Evolutionary conservation across 2,888 invertebrate genomes (phyloP), one percentile per base, ranked within the genome.

Genomic region (Ferrisia virgata): DNA sequence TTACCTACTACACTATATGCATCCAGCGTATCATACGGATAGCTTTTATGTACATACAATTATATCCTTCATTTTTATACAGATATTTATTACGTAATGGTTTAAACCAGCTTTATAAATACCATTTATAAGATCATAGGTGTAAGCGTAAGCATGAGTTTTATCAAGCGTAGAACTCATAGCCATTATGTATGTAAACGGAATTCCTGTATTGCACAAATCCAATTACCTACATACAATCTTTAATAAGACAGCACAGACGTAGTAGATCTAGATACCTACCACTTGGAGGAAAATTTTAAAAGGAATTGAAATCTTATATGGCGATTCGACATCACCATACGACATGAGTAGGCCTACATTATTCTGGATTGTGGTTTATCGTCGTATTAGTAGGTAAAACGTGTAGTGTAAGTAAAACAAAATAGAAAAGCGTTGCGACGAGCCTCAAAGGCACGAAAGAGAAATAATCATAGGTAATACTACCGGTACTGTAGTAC

Each of bases 51-150:
- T 36, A n/a, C n/a, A 8, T 36, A 64, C 28, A 25, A 64, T 64
- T 64, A 64, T 18, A 64, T 64, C 64, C 64, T 64, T 64, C 28
- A 64, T 64, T 64, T 5, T 53, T 53, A 47, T 47, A 47, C 47
- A 47, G 47, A 47, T 22, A 22, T 8, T 36, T 28, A 28, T 64
- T 28, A 64, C 28, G 64, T 64, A 64, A 64, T 3, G 2, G 2
- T 28, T 28, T 64, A 64, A 64, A 64, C 64, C 64, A 64, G 64
- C 64, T 64, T 64, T 28, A n/a, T n/a, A 64, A 64, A 64, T 64
- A 64, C 64, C 28, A 15, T 64, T 64, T 64, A 28, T 15, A 64
- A 64, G 28, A 64, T 25, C 58, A 58, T 28, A 28, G 4, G 64
- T 64, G 15, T 64, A 25, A 64, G 53, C 11, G 22, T 4, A 13